Evolutionary conservation across 2,888 invertebrate species (phyloP).

Genomic region (Nomada ruficornis): DNA sequence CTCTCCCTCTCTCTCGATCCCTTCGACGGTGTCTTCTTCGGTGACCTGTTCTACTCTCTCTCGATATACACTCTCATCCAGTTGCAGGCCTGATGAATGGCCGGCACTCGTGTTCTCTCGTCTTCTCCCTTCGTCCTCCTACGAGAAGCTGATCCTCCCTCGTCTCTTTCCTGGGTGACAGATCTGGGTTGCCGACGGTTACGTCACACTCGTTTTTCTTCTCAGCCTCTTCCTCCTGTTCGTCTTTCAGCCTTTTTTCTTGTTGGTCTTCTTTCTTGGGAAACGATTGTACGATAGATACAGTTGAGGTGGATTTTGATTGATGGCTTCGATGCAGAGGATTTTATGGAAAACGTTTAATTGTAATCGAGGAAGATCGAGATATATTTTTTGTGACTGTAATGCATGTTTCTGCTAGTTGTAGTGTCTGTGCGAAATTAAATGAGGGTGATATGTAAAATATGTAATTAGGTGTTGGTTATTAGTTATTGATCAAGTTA

Average conservation of each 20-base stretch:
- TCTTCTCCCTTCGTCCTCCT: slow-evolving; percentile 56
- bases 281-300: not conserved
- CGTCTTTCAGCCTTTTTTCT: slow-evolving; percentile 9
- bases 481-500: too few species aligned
- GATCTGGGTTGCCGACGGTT: slow-evolving; percentile 79
- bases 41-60: slow-evolving; percentile 52
- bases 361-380: too few species aligned
- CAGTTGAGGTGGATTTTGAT: not conserved
- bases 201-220: slow-evolving; percentile 62
- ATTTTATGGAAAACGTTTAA: not conserved
- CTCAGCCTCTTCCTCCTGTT: slow-evolving; percentile 23
- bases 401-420: too few species aligned
- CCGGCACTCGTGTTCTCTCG: slow-evolving; percentile 51
- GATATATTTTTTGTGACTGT: too few species aligned
- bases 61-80: slow-evolving; percentile 46
- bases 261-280: not conserved
- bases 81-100: slow-evolving; percentile 75
- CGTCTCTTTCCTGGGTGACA: slow-evolving; percentile 74
- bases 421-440: too few species aligned
- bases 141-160: slow-evolving; percentile 65
- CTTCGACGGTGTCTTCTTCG: slow-evolving; percentile 45
- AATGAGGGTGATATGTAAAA: too few species aligned
- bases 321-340: not conserved
- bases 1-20: slow-evolving; percentile 23
- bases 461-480: too few species aligned